Base-by-base conservation (phyloP, 1,140 invertebrate genomes). In the Eubasilissa regina region DNA sequence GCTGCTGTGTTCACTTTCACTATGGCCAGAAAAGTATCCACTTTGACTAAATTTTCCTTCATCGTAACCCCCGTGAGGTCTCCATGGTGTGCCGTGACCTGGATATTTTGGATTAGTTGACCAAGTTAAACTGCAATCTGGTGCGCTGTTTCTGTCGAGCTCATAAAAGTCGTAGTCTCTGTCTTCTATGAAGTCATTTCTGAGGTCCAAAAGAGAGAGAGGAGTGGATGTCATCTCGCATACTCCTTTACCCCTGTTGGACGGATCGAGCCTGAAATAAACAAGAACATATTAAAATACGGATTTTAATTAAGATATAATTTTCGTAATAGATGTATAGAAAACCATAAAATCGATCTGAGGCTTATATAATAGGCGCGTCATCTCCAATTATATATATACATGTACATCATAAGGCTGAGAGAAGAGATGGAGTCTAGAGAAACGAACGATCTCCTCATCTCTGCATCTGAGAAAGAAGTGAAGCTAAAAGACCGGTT, bases 101-200 rank as follows among this genome's bases (percentile, higher is more conserved):
- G 66, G 45, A 19, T 4, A 73, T 15, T 51, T 64, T 79, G 56
- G 45, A 17, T 60, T 88, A 77, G 88, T 84, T 6, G 89, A 87
- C 83, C 89, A 88, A 53, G 45, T 72, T 11, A 83, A 13, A 62
- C 81, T 83, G 47, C 81, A 83, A 68, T 83, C 81, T 7, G 81
- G 78, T 56, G 89, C 81, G 80, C 88, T 89, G 74, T 93, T 93
- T 62, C 92, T 86, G 85, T 95, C 93, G 17, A 92, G 87, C 80
- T 95, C 93, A 83, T 94, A 95, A 83, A 94, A 95, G 85, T 95
- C 94, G 80, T 93, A 95, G 47, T 93, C 91, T 13, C 91, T 90
- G 85, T 95, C 94, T 13, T 90, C 87, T 10, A 90, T 87, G 53
- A 94, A 92, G 84, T 94, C 93, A 25, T 89, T 84, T 43, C 89